Percentiles rank a stretch among this genome's conserved stretches.
phyloP scores from a whole-genome alignment of 2,888 invertebrate species.

The Euproctis similis region DNA sequence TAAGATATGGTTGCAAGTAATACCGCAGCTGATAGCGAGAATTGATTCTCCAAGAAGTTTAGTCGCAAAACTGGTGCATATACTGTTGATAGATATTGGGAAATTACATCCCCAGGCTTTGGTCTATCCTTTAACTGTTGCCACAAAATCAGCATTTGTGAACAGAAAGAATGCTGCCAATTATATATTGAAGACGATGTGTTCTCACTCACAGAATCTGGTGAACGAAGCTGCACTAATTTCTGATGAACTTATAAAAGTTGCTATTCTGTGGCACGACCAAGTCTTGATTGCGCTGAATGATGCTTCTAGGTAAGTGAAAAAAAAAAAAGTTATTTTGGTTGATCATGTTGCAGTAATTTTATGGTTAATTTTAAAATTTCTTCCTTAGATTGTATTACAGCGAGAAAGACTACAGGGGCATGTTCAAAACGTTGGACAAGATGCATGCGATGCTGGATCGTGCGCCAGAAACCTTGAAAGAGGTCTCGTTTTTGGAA shows the following conservation, averaged over 20 bases:
- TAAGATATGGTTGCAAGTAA: conserved; percentile 99
- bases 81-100: conserved; percentile 95
- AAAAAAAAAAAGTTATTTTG: background rate
- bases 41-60: conserved; percentile 94
- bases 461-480: conserved; percentile 94
- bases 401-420: conserved; percentile 95
- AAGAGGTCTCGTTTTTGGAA: conserved; percentile 98
- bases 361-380: too few species aligned
- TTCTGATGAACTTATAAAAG: conserved; percentile 96
- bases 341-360: too few species aligned
- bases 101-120: conserved; percentile 98
- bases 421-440: conserved; percentile 96
- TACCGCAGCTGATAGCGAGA: conserved; percentile 98
- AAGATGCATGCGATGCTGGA: conserved; percentile 96
- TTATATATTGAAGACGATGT: conserved; percentile 95
- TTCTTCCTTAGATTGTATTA: conserved; percentile 85
- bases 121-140: conserved; percentile 97
- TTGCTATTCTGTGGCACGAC: conserved; percentile 99
- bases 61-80: conserved; percentile 93
- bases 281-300: conserved; percentile 87
- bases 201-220: conserved; percentile 91
- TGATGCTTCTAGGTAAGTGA: conserved; percentile 84
- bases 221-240: conserved; percentile 97
- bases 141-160: conserved; percentile 92
- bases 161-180: conserved; percentile 92